phyloP scores from a whole-genome alignment of 2,797 vertebrate species.

The Natrix natrix region DNA sequence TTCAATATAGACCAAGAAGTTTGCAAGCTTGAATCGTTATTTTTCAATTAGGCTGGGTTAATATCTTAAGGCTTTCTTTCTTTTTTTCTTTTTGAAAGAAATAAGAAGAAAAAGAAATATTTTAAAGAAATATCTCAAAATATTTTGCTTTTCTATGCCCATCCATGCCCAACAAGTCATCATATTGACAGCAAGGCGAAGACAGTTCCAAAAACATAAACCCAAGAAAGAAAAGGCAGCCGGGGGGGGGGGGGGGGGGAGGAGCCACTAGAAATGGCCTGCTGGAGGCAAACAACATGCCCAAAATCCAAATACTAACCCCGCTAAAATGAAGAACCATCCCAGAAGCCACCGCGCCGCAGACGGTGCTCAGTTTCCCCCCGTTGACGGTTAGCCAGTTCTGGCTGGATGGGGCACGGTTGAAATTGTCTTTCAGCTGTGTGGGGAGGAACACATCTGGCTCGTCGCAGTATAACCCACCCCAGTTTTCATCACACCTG shows the following conservation, averaged over 20 bases:
- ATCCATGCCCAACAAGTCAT: not conserved
- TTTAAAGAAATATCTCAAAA: not conserved
- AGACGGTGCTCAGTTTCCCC: constrained; percentile 91
- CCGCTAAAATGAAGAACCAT: constrained; percentile 97
- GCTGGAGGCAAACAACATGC: fast-evolving
- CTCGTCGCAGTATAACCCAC: constrained; percentile 91
- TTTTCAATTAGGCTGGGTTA: not conserved
- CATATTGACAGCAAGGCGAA: not conserved
- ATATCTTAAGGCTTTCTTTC: not conserved
- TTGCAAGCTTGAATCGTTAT: not conserved
- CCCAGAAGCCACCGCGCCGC: constrained; percentile 94
- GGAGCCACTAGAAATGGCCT: not conserved
- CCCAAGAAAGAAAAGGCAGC: not conserved
- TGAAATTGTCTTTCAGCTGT: constrained; percentile 98
- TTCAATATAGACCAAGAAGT: not conserved
- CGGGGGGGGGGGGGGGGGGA: not conserved
- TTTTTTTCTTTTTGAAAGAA: not conserved
- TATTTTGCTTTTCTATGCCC: not conserved
- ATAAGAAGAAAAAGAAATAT: too few relatives aligned
- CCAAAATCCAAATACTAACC: constrained; percentile 67
- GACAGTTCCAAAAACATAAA: not conserved
- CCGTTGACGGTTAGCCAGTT: constrained; percentile 94
- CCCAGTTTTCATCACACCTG: constrained; percentile 95
- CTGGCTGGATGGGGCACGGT: constrained; percentile 84
- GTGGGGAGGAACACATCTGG: constrained; percentile 82